Base-by-base conservation (phyloP, 1,140 invertebrate species). In the Gonatopus flavifemur region DNA sequence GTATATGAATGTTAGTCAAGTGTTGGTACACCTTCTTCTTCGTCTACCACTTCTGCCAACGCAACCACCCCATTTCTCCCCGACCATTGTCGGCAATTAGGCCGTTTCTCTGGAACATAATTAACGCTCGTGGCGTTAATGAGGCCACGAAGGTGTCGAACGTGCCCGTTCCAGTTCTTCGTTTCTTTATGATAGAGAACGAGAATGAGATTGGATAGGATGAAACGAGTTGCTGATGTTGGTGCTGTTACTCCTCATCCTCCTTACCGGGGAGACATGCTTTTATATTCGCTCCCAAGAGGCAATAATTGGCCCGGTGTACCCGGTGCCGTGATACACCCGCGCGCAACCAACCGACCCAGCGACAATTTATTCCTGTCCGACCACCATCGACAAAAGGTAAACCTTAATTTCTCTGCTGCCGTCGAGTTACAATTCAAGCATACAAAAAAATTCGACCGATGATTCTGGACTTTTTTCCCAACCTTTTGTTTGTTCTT, bases 71-170 rank as follows among this genome's bases (percentile, higher is more conserved):
- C 9, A 13, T 8, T 16, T n/a, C 38, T 18, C 41, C 13, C 24
- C 31, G 33, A 49, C 43, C 55, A 70, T 71, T 69, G 71, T 67
- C 64, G 66, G 67, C 70, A 74, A 74, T 74, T 74, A 74, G 71
- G 62, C 62, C 44, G 62, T 51, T 62, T 52, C 53, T 50, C 45
- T 53, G 51, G 60, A 68, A 73, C 69, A 67, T 72, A 74, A 72
- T 77, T 75, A 77, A 77, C 72, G 49, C 62, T 50, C 13, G 22
- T 45, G 43, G 72, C 65, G 73, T 74, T 76, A 76, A 77, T 71
- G 66, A 71, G 66, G 53, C 53, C 64, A 61, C 52, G 42, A 48
- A 74, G 64, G 69, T 73, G 72, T 73, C 57, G 67, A 65, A 64
- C 40, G 49, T 55, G 55, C 49, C 51, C 57, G 61, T 52, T 65